These are phyloP conservation scores for Holacanthus passer DNA, from an alignment of 2,113 vertebrate genomes.

Conservation along the genomic window DNA sequence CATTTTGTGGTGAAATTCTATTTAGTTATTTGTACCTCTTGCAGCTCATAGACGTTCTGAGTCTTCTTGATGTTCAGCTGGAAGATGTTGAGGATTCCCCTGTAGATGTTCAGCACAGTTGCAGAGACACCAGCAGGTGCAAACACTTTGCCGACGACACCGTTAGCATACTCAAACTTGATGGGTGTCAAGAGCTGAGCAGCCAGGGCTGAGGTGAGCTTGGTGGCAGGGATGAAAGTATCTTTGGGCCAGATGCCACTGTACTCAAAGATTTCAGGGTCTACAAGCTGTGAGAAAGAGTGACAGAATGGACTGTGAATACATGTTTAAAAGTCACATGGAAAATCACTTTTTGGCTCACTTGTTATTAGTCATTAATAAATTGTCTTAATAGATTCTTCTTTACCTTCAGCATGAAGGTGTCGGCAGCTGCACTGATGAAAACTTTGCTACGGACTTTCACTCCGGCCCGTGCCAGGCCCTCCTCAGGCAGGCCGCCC, in stretches of 20 bases:
- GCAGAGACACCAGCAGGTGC: conserved; percentile 77
- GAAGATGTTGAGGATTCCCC: conserved; percentile 85
- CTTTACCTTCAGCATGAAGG: conserved; percentile 83
- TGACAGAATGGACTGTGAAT: neutral
- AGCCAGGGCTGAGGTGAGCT: conserved; percentile 78
- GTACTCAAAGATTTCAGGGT: conserved; percentile 80
- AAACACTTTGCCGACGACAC: conserved; percentile 83
- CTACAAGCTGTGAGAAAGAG: conserved; percentile 74
- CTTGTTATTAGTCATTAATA: neutral
- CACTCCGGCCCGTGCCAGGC: conserved; percentile 82
- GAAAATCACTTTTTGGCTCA: neutral
- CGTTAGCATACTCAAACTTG: conserved; percentile 86
- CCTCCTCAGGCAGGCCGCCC: conserved; percentile 86
- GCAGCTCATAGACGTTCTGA: conserved; percentile 85
- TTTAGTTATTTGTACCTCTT: conserved; percentile 80
- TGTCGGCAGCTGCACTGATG: conserved; percentile 71
- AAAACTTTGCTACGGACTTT: conserved; percentile 82
- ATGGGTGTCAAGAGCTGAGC: conserved; percentile 79
- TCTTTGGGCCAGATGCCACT: conserved; percentile 84
- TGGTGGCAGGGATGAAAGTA: conserved; percentile 75
- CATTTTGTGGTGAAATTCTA: neutral
- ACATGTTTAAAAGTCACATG: neutral
- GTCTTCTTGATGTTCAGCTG: conserved; percentile 87
- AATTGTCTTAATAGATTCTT: neutral
- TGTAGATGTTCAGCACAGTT: conserved; percentile 84